Evolutionary conservation across 2,888 invertebrate species (phyloP), one percentile per base, ranked within the genome.

Genomic region (Stegophylla sp.): DNA sequence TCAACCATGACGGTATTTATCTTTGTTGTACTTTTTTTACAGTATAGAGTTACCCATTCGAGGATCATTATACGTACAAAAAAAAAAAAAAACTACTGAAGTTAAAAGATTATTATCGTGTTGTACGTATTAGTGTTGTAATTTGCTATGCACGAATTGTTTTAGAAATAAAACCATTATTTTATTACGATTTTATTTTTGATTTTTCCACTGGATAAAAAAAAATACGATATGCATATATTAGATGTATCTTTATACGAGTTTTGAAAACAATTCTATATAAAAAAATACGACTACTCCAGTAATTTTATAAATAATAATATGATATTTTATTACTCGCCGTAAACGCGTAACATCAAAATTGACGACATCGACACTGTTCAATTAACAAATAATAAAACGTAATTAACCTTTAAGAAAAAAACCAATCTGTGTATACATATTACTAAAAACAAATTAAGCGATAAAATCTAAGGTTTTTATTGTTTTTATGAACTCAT

Each of bases 1-100:
- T 66, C 41, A 3, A 43, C 75, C 75, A 26, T 66, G 75, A 66
- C 51, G 64, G 13, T 75, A 66, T 51, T 75, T 75, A 53, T 75
- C 53, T 75, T 75, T 66, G 53, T 66, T 66, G 66, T 53, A 41
- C 53, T 75, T 75, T 75, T 75, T 51, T 64, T 10, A n/a, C n/a
- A n/a, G n/a, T n/a, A n/a, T n/a, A n/a, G 17, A n/a, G 15, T 23
- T 5, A 51, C 34, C 23, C 7, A 34, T 75, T 26, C 53, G 13
- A 53, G 66, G 53, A 53, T 63, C 64, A 53, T 75, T 75, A 64
- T 41, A 17, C 34, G 7, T 34, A 34, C 34, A 51, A 41, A 43
- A 53, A 63, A 53, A 66, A 51, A 41, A 43, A 53, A 63, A 53
- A 66, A 41, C 51, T 53, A 53, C 0, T 26, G n/a, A 0, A 66